Evolutionary conservation across 1,140 invertebrate species (phyloP).

Genomic region (Drosophila repletoides): DNA sequence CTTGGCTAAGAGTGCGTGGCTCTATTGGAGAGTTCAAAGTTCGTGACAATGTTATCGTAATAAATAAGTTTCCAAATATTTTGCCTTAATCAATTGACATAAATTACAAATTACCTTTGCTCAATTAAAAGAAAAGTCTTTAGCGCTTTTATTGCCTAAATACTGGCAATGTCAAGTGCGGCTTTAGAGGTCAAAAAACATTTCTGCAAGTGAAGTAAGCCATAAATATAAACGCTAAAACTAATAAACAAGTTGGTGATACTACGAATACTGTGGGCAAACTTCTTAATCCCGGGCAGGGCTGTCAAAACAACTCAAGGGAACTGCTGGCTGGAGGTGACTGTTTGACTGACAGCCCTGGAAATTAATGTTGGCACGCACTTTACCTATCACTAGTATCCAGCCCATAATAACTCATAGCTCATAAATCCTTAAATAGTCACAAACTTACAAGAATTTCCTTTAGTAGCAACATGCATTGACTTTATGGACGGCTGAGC

Average conservation of each 20-base stretch:
- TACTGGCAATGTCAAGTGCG: slow-evolving; percentile 14
- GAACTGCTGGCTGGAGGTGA: slow-evolving; percentile 9
- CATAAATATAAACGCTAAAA: slow-evolving; percentile 51
- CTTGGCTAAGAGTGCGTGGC: too few relatives aligned
- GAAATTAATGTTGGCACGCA: slow-evolving; percentile 43
- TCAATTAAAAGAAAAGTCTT: not conserved
- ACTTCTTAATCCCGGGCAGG: slow-evolving; percentile 40
- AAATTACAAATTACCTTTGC: slow-evolving; percentile 13
- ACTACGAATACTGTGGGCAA: slow-evolving; percentile 3
- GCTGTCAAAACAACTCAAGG: slow-evolving; percentile 52
- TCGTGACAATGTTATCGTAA: not conserved
- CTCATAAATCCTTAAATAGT: not conserved
- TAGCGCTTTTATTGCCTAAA: not conserved
- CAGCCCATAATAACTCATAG: not conserved
- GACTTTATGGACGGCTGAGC: not conserved
- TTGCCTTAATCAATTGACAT: not conserved
- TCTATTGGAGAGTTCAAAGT: too few relatives aligned
- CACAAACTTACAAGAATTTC: not conserved
- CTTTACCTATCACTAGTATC: not conserved
- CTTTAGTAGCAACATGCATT: not conserved
- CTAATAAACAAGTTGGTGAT: slow-evolving; percentile 50
- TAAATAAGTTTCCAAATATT: not conserved
- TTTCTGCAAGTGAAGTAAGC: not conserved
- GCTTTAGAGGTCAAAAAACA: slow-evolving; percentile 9
- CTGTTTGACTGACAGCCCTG: slow-evolving; percentile 35